Conservation (phyloP, 2,888 invertebrate species). For the Cephus spinipes region DNA sequence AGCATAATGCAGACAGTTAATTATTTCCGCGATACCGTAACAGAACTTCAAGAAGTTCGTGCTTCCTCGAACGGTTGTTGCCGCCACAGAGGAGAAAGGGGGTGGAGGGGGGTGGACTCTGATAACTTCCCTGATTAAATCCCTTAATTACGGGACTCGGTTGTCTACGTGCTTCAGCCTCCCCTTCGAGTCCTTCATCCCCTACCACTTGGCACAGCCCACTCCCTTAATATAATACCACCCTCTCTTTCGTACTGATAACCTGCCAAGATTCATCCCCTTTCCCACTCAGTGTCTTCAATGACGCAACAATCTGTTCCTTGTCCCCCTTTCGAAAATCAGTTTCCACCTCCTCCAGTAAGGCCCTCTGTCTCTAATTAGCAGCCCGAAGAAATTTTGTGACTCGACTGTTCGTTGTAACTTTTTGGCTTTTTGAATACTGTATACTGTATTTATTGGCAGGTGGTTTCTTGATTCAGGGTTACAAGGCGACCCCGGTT, state of each 20-base stretch:
- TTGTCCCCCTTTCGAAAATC: background rate
- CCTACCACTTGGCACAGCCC: background rate
- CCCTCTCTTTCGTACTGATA: background rate
- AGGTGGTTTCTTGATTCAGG: no score
- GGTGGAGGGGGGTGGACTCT: conserved; percentile 15
- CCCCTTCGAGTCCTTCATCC: background rate
- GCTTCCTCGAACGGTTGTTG: conserved; percentile 27
- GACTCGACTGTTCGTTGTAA: no score
- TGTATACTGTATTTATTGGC: no score
- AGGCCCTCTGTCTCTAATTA: background rate
- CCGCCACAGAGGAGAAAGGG: conserved; percentile 5
- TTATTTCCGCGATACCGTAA: conserved; percentile 37
- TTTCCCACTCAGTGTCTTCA: background rate
- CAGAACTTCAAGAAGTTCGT: conserved; percentile 24
- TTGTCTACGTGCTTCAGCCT: background rate
- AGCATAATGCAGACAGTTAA: conserved; percentile 43
- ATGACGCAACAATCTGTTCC: background rate
- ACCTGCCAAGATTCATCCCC: background rate
- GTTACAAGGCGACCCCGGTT: no score
- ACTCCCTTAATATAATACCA: background rate
- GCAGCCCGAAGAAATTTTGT: background rate
- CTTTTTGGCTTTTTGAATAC: no score
- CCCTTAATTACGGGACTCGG: conserved; percentile 26
- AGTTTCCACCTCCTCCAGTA: background rate
- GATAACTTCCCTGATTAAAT: conserved; percentile 50